A percentile compares a stretch with the other conserved stretches of the same genome.
Conservation (phyloP, 1,140 invertebrate genomes). For the Drosophila navojoa region DNA sequence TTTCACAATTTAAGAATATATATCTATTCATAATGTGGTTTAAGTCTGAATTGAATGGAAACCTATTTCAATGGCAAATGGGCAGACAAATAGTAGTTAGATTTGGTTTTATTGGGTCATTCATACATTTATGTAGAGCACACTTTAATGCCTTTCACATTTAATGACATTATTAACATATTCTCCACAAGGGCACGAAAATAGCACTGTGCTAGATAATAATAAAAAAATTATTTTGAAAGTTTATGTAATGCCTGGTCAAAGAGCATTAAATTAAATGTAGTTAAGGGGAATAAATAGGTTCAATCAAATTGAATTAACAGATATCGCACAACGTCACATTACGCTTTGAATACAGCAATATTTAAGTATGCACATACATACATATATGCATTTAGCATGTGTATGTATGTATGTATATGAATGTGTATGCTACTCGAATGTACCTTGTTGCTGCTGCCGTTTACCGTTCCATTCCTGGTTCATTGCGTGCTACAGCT, state of each 20-base stretch:
- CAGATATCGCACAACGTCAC: neutral
- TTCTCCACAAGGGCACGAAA: neutral
- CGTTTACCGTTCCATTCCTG: neutral
- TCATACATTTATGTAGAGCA: neutral
- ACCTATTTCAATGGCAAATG: no score
- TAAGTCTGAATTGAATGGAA: no score
- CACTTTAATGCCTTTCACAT: neutral
- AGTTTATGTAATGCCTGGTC: neutral
- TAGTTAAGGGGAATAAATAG: conserved; percentile 2
- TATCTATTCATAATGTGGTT: no score
- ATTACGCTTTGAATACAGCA: neutral
- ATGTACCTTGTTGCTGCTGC: neutral
- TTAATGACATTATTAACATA: neutral
- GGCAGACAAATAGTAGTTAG: neutral
- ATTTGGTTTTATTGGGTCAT: neutral
- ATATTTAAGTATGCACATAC: neutral
- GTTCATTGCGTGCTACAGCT: conserved; percentile 27
- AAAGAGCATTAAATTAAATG: neutral
- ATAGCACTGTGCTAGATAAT: neutral
- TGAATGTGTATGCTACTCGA: neutral
- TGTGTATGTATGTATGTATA: neutral
- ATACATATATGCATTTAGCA: neutral
- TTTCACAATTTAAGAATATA: no score
- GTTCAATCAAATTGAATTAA: neutral
- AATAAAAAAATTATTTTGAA: neutral